Evolutionary conservation across 30 jellyfish, hydroid and myxozoan species (phyloP), one percentile per base, ranked within the genome.

Genomic region (Aurelia sp.): DNA sequence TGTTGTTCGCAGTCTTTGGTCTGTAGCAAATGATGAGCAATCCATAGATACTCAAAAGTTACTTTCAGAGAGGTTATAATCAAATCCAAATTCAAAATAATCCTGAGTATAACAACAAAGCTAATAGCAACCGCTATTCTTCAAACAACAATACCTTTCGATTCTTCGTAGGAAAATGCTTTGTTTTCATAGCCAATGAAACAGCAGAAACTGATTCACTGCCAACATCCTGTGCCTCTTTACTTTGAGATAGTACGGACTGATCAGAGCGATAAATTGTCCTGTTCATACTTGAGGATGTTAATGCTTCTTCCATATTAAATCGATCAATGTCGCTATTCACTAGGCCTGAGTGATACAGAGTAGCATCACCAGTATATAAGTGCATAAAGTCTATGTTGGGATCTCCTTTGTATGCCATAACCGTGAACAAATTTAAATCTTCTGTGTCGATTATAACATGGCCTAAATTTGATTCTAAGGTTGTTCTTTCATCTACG

Each of bases 381-480:
- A 94, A 76, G 18, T 94, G 92, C 81, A 84, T 68, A 59, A 63
- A 94, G 61, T 84, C 96, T 1, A 89, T 51, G 48, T 73, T 66
- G 0, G 88, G 61, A 63, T 94, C 91, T n/a, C 99, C 99, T 84
- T 85, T 84, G 91, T 72, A 94, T 22, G 95, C 94, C 8, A 96
- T 75, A 10, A 94, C 97, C 11, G 86, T 74, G 44, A 88, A 94
- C n/a, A 94, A 78, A 66, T 83, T 86, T 60, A 91, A 88, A 51
- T 91, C 96, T 20, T 94, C 87, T 3, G 82, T 87, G 15, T 89
- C 87, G n/a, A 94, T 48, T 12, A 94, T 69, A 21, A 90, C 90
- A 69, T 94, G 99, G 41, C 96, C 98, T 9, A 88, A 55, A 51
- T 58, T 57, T 17, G 73, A 7, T 79, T 77, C 55, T 0, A 16